These are phyloP conservation scores for Lutjanus campechanus DNA, from an alignment of 2,797 vertebrate species.

Conservation along the genomic window DNA sequence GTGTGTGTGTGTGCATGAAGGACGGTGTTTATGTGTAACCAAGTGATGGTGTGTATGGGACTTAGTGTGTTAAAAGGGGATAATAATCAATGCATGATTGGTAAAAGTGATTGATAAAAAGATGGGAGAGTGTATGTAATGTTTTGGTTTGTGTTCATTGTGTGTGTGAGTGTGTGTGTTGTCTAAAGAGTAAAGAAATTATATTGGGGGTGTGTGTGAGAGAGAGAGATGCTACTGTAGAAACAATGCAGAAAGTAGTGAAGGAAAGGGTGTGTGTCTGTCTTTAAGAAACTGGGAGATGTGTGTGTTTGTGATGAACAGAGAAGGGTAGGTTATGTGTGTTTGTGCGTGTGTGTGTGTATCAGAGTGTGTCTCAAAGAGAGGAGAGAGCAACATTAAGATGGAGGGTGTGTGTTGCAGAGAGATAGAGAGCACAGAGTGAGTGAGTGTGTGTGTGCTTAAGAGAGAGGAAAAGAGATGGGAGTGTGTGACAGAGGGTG, in stretches of 20 bases:
- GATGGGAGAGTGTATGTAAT: slow-evolving; percentile 4
- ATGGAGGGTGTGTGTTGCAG: slow-evolving; percentile 72
- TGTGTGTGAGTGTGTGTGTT: slow-evolving; percentile 16
- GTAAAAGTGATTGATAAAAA: slow-evolving; percentile 12
- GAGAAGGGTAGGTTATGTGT: slow-evolving; percentile 57
- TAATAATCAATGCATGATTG: slow-evolving; percentile 49
- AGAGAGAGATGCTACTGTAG: slow-evolving; percentile 19
- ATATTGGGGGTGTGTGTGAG: background rate
- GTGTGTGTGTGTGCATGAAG: slow-evolving; percentile 58
- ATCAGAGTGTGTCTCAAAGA: slow-evolving; percentile 61
- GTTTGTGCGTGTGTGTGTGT: slow-evolving; percentile 50
- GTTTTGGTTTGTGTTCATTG: slow-evolving; percentile 24
- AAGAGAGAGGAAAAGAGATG: slow-evolving; percentile 67
- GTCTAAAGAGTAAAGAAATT: slow-evolving; percentile 41
- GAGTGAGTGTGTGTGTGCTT: slow-evolving; percentile 67
- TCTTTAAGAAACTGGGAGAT: slow-evolving; percentile 71
- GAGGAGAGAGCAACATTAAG: slow-evolving; percentile 62
- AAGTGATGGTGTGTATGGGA: slow-evolving; percentile 50
- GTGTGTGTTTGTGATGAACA: slow-evolving; percentile 61
- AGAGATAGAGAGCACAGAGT: slow-evolving; percentile 43
- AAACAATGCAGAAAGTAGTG: slow-evolving; percentile 58
- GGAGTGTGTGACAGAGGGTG: slow-evolving; percentile 70
- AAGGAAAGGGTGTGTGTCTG: slow-evolving; percentile 67
- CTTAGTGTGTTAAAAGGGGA: slow-evolving; percentile 45
- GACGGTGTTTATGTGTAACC: slow-evolving; percentile 70